phyloP scores from a whole-genome alignment of 1,140 invertebrate genomes.

The Portunus trituberculatus region DNA sequence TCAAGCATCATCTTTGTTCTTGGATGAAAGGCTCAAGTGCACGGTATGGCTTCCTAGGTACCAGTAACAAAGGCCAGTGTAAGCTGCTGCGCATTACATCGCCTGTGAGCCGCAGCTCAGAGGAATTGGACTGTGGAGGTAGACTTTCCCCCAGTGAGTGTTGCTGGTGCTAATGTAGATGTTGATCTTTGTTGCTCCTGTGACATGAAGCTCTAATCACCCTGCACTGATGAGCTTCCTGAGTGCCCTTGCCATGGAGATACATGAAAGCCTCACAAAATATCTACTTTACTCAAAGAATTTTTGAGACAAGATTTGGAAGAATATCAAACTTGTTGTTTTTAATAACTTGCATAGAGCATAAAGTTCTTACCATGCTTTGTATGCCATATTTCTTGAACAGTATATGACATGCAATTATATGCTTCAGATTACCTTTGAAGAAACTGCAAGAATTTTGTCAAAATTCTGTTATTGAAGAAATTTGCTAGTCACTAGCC shows the following conservation, averaged over 20 bases:
- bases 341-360: background rate
- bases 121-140: slow-evolving; percentile 73
- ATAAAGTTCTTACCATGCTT: background rate
- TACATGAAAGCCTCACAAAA: background rate
- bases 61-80: slow-evolving; percentile 70
- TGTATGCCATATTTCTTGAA: background rate
- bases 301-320: background rate
- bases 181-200: slow-evolving; percentile 32
- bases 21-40: slow-evolving; percentile 67
- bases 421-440: background rate
- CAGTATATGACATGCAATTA: background rate
- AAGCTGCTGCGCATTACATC: slow-evolving; percentile 70
- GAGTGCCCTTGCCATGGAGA: background rate
- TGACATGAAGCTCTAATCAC: slow-evolving; percentile 60
- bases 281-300: background rate
- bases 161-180: slow-evolving; percentile 29
- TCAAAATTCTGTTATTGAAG: background rate
- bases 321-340: background rate
- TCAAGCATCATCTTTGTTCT: slow-evolving; percentile 58
- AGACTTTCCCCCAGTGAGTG: slow-evolving; percentile 75
- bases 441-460: background rate
- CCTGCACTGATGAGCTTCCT: slow-evolving; percentile 37
- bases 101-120: slow-evolving; percentile 71
- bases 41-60: slow-evolving; percentile 72
- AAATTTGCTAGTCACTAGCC: background rate